Evolutionary conservation across 2,888 invertebrate genomes (phyloP).

Genomic region (Drosophila fulvimacula): DNA sequence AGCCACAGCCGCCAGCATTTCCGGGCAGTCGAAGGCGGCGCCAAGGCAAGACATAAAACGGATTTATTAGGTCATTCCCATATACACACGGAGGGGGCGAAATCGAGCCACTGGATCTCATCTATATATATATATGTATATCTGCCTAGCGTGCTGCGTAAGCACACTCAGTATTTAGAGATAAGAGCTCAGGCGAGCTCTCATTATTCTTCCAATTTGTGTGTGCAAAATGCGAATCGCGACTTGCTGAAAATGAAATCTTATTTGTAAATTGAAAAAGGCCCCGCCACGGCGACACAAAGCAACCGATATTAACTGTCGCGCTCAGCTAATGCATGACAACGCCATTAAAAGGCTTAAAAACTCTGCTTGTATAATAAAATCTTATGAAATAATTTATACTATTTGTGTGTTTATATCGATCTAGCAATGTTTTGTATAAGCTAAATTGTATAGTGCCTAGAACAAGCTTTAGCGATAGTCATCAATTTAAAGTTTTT

Average conservation of each 20-base stretch:
- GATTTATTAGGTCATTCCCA: constrained; percentile 77
- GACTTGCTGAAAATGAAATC: constrained; percentile 66
- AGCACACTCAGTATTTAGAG: constrained; percentile 44
- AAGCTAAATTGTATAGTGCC: no score
- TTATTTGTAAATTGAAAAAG: constrained; percentile 67
- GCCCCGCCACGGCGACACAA: constrained; percentile 14
- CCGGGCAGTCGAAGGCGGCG: constrained; percentile 71
- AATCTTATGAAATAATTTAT: background rate
- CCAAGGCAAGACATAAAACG: constrained; percentile 74
- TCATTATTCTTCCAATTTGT: constrained; percentile 67
- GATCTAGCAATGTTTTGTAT: no score
- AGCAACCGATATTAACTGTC: constrained; percentile 23
- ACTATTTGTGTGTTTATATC: background rate
- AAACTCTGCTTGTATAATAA: background rate
- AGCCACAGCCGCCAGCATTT: constrained; percentile 58
- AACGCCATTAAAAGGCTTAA: background rate
- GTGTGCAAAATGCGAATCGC: constrained; percentile 48
- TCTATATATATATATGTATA: background rate
- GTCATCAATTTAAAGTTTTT: no score
- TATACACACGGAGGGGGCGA: constrained; percentile 4
- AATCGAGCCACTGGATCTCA: constrained; percentile 8
- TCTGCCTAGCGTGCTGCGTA: constrained; percentile 50
- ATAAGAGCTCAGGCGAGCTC: constrained; percentile 39
- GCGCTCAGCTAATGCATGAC: background rate
- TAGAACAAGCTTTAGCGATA: no score